Conservation (phyloP, 2,888 invertebrate genomes). For the Pecten maximus region DNA sequence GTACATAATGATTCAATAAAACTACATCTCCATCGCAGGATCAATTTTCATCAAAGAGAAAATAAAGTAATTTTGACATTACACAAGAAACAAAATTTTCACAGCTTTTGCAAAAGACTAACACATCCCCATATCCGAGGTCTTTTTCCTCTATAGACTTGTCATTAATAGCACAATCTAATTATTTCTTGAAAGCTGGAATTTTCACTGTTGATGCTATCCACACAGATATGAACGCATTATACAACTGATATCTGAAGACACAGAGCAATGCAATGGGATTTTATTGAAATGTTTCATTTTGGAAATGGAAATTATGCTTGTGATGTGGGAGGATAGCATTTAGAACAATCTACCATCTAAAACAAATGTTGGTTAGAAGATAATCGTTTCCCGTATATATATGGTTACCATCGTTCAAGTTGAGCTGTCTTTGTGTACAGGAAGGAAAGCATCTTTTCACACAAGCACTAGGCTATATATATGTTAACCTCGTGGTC, state of each 20-base stretch:
- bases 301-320: constrained; percentile 38
- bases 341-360: constrained; percentile 22
- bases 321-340: not conserved
- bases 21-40: not conserved
- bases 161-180: constrained; percentile 36
- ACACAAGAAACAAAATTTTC: constrained; percentile 6
- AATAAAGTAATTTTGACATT: constrained; percentile 21
- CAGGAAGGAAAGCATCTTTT: not conserved
- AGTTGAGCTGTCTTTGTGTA: not conserved
- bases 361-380: not conserved
- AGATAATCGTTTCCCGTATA: not conserved
- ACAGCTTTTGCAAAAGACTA: constrained; percentile 5
- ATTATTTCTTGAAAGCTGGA: constrained; percentile 43
- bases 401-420: constrained; percentile 57
- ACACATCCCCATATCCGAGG: not conserved
- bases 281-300: constrained; percentile 40
- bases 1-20: constrained; percentile 25
- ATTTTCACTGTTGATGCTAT: constrained; percentile 39
- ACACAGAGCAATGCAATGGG: constrained; percentile 21
- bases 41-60: constrained; percentile 32
- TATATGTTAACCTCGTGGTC: not conserved
- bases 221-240: constrained; percentile 31
- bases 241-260: constrained; percentile 34
- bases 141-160: not conserved
- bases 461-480: constrained; percentile 14